These are phyloP conservation scores for Rhyzopertha dominica DNA, from an alignment of 1,140 invertebrate species.

Conservation along the genomic window DNA sequence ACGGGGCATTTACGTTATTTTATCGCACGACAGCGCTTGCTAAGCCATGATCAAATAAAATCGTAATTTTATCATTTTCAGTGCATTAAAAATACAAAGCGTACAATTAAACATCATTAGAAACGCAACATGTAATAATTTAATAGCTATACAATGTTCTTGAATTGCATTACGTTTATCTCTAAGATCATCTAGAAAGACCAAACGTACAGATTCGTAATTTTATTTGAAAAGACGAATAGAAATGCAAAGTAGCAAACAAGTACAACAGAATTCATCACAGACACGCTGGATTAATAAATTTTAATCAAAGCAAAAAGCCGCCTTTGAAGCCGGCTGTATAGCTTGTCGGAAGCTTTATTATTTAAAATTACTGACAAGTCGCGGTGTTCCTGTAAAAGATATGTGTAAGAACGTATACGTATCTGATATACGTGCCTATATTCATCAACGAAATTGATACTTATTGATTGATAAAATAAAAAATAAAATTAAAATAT, in stretches of 20 bases:
- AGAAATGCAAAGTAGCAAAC: constrained; percentile 7
- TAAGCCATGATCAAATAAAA: neutral
- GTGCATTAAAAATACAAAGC: too few species aligned
- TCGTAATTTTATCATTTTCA: neutral
- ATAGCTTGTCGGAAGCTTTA: constrained; percentile 12
- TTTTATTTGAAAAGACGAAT: neutral
- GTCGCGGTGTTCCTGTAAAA: too few species aligned
- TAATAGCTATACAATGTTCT: constrained; percentile 23
- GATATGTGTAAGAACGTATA: too few species aligned
- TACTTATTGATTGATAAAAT: too few species aligned
- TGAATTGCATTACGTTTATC: constrained; percentile 26
- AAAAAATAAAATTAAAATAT: too few species aligned
- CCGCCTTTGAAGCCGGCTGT: too few species aligned
- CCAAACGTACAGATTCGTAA: neutral
- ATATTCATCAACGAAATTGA: too few species aligned
- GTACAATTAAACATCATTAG: constrained; percentile 36
- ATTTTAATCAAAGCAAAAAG: too few species aligned
- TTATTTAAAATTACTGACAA: neutral
- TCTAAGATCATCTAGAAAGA: constrained; percentile 11
- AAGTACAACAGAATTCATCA: constrained; percentile 18
- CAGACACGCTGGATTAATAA: too few species aligned
- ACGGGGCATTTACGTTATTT: too few species aligned
- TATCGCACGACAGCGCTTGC: neutral
- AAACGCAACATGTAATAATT: constrained; percentile 33
- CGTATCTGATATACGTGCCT: too few species aligned